A percentile compares a stretch with the other conserved stretches of the same genome.
phyloP scores from a whole-genome alignment of 64 coral and sea anemone genomes.

The Stylophora pistillata region DNA sequence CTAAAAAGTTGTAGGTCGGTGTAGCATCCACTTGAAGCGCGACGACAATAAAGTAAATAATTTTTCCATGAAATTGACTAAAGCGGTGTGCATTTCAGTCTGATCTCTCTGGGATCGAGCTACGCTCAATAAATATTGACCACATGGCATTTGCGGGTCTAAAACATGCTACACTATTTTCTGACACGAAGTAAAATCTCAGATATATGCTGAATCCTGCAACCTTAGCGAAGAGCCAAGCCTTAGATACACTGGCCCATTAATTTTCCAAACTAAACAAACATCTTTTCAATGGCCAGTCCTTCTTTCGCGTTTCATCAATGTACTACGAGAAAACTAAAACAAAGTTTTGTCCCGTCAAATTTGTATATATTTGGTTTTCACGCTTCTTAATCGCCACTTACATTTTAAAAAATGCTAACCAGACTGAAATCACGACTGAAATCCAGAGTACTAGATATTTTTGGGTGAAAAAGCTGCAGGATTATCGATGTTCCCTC shows the following conservation, averaged over 20 bases:
- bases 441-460: neutral
- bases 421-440: neutral
- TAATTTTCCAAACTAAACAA: slow-evolving; percentile 2
- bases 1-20: neutral
- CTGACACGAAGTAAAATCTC: neutral
- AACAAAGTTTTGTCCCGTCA: neutral
- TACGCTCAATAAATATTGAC: neutral
- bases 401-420: neutral
- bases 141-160: neutral
- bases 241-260: neutral
- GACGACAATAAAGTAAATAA: neutral
- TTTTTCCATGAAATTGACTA: neutral
- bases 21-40: neutral
- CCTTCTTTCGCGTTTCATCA: neutral
- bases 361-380: neutral
- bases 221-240: neutral
- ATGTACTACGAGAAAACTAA: neutral
- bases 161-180: neutral
- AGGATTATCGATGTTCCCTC: neutral
- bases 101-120: neutral
- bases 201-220: neutral
- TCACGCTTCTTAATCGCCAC: neutral
- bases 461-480: neutral
- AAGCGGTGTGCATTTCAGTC: neutral
- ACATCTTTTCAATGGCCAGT: neutral